Percentiles rank a stretch among this genome's conserved stretches.
Conservation (phyloP, 2,888 invertebrate species). For the Eilema caniola region DNA sequence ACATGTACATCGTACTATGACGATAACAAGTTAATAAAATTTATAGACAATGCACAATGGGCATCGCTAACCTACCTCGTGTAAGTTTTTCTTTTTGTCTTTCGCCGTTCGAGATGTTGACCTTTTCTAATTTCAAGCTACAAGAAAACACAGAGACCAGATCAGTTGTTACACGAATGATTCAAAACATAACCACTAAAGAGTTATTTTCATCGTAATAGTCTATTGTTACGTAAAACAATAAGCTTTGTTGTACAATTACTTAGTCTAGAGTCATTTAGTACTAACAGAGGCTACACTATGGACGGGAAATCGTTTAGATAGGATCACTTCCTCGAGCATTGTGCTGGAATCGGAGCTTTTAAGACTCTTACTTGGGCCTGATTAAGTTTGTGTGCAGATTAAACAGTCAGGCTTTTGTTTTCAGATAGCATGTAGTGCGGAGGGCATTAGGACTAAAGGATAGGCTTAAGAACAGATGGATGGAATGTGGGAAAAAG, state of each 20-base stretch:
- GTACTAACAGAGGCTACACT: slow-evolving; percentile 12
- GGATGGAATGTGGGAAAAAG: neutral
- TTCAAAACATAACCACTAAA: neutral
- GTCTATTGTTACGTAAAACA: slow-evolving; percentile 30
- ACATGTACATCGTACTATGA: too few relatives aligned
- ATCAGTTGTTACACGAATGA: neutral
- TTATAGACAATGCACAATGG: too few relatives aligned
- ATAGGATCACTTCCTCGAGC: slow-evolving; percentile 11
- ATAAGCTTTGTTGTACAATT: slow-evolving; percentile 32
- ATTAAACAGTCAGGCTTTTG: slow-evolving; percentile 12
- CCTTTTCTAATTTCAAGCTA: neutral
- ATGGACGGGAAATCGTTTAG: slow-evolving; percentile 8
- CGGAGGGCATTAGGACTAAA: neutral
- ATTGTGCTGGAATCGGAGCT: neutral
- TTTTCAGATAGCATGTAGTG: slow-evolving; percentile 3
- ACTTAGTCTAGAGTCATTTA: slow-evolving; percentile 26
- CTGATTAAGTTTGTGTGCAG: slow-evolving; percentile 6
- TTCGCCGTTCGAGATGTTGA: too few relatives aligned
- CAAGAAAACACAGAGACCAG: neutral
- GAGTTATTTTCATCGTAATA: neutral
- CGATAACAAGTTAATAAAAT: too few relatives aligned
- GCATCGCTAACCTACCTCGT: too few relatives aligned
- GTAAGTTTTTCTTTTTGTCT: too few relatives aligned
- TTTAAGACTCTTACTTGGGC: slow-evolving; percentile 6
- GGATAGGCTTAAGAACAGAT: neutral